phyloP scores from a whole-genome alignment of 37 sponge, comb jelly and placozoan genomes.

The Haliclona indistincta region DNA sequence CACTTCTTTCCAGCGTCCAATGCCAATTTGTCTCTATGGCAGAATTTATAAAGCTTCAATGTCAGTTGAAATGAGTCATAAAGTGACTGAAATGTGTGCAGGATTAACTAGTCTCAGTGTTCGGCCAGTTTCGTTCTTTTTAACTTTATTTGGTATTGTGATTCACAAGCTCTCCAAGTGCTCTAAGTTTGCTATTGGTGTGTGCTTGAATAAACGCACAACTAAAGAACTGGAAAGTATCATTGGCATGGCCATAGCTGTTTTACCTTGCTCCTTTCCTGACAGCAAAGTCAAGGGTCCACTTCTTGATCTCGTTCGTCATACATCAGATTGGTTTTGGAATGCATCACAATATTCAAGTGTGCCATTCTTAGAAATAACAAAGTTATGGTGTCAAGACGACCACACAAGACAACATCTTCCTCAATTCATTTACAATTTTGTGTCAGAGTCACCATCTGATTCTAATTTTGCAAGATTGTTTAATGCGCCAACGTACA shows the following conservation, averaged over 20 bases:
- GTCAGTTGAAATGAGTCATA: neutral
- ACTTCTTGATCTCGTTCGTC: neutral
- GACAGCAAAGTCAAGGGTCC: neutral
- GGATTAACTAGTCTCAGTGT: neutral
- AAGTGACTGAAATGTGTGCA: neutral
- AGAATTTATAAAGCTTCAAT: neutral
- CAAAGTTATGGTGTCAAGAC: neutral
- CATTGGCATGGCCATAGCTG: neutral
- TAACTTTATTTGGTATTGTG: neutral
- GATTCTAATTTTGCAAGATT: neutral
- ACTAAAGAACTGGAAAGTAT: neutral
- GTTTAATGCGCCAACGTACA: neutral
- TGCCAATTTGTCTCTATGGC: neutral
- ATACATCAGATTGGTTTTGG: neutral
- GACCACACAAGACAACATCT: neutral
- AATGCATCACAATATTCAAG: neutral
- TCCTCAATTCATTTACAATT: slow-evolving; percentile 9
- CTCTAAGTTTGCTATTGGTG: neutral
- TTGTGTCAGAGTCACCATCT: neutral
- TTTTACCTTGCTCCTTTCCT: neutral
- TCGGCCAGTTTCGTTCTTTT: neutral
- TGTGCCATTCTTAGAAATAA: neutral
- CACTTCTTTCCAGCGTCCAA: neutral
- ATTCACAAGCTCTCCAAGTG: neutral
- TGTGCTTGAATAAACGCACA: neutral